Conservation (phyloP, 2,888 invertebrate species). For the Phortica okadai region DNA sequence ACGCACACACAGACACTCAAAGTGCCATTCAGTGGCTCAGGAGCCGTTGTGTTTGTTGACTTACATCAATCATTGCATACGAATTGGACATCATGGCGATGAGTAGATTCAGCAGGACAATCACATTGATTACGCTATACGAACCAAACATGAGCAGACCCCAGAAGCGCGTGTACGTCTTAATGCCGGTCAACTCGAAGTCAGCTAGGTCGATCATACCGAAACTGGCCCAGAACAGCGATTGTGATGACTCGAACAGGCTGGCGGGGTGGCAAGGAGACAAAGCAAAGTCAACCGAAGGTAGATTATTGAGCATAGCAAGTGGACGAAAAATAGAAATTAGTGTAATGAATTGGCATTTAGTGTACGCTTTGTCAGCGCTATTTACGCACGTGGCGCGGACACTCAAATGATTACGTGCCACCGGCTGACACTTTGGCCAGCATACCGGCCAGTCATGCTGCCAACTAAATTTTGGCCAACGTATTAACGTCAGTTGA, state of each 20-base stretch:
- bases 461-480: not conserved
- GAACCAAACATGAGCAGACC: constrained; percentile 97
- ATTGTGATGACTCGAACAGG: constrained; percentile 95
- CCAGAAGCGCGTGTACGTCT: constrained; percentile 95
- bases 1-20: not conserved
- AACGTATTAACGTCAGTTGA: constrained; percentile 40
- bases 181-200: constrained; percentile 92
- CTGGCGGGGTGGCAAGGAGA: constrained; percentile 76
- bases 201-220: constrained; percentile 92
- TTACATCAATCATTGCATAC: constrained; percentile 93
- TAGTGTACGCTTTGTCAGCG: constrained; percentile 37
- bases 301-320: not conserved
- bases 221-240: constrained; percentile 97
- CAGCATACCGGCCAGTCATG: constrained; percentile 4
- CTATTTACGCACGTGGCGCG: constrained; percentile 18
- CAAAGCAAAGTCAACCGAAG: not conserved
- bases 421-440: constrained; percentile 1
- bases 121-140: constrained; percentile 95
- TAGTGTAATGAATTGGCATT: constrained; percentile 47
- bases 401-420: not conserved
- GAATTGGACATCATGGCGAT: constrained; percentile 99
- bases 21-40: constrained; percentile 3
- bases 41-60: constrained; percentile 65
- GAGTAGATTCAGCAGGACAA: constrained; percentile 93
- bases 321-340: constrained; percentile 37